phyloP scores from a whole-genome alignment of 2,888 invertebrate genomes.

The Epirrita christyi region DNA sequence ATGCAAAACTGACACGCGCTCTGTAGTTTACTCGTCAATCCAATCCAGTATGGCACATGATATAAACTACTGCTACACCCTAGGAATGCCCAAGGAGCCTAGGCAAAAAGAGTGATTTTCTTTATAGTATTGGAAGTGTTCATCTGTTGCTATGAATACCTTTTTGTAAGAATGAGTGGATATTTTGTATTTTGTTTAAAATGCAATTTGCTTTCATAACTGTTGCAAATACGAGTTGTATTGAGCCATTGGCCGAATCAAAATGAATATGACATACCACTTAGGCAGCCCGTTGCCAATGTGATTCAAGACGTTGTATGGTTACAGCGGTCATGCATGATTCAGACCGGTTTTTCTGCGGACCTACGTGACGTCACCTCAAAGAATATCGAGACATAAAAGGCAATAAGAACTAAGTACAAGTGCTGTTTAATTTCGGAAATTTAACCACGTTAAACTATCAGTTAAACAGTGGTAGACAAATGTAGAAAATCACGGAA shows the following conservation, averaged over 20 bases:
- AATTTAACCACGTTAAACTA: slow-evolving; percentile 18
- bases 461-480: slow-evolving; percentile 12
- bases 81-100: slow-evolving; percentile 46
- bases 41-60: slow-evolving; percentile 59
- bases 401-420: slow-evolving; percentile 47
- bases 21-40: slow-evolving; percentile 56
- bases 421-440: slow-evolving; percentile 44
- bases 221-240: slow-evolving; percentile 16
- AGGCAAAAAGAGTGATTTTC: slow-evolving; percentile 42
- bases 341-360: slow-evolving; percentile 76
- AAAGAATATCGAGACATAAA: slow-evolving; percentile 54
- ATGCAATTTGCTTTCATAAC: slow-evolving; percentile 8
- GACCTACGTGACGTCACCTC: slow-evolving; percentile 66
- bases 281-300: slow-evolving; percentile 51
- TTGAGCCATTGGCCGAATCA: slow-evolving; percentile 25
- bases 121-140: not conserved
- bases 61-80: slow-evolving; percentile 50
- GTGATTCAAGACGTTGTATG: slow-evolving; percentile 73
- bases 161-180: not conserved
- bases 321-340: slow-evolving; percentile 70
- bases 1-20: slow-evolving; percentile 64
- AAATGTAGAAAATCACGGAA: slow-evolving; percentile 26
- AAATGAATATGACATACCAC: slow-evolving; percentile 47
- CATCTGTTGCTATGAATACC: not conserved
- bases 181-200: not conserved